phyloP scores from a whole-genome alignment of 2,797 vertebrate species.

The Steatocranus sp. region DNA sequence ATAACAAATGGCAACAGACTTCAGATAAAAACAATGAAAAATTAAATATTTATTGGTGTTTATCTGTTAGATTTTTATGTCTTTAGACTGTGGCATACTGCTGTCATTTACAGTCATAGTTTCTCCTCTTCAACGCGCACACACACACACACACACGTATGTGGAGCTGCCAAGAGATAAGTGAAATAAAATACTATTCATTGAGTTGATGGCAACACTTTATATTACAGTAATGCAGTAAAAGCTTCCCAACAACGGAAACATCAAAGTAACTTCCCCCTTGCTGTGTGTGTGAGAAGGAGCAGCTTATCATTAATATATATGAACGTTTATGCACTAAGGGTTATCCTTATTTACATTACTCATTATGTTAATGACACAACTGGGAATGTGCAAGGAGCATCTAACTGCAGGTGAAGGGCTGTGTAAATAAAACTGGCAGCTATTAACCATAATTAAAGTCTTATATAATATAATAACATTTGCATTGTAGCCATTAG shows the following conservation, averaged over 20 bases:
- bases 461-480: neutral
- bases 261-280: neutral
- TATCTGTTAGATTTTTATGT: neutral
- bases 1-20: neutral
- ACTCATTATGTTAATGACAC: neutral
- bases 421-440: neutral
- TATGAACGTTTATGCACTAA: neutral
- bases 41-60: neutral
- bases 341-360: neutral
- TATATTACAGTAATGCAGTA: neutral
- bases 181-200: neutral
- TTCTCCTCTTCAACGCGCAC: neutral
- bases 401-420: neutral
- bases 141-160: neutral
- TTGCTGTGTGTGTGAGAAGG: neutral
- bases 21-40: neutral
- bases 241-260: neutral
- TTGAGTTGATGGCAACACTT: neutral
- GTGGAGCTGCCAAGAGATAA: neutral
- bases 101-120: neutral
- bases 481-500: neutral
- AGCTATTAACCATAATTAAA: neutral
- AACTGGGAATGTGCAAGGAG: neutral
- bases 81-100: neutral
- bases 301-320: neutral